Conservation (phyloP, 1,140 invertebrate species). For the Eubasilissa regina region DNA sequence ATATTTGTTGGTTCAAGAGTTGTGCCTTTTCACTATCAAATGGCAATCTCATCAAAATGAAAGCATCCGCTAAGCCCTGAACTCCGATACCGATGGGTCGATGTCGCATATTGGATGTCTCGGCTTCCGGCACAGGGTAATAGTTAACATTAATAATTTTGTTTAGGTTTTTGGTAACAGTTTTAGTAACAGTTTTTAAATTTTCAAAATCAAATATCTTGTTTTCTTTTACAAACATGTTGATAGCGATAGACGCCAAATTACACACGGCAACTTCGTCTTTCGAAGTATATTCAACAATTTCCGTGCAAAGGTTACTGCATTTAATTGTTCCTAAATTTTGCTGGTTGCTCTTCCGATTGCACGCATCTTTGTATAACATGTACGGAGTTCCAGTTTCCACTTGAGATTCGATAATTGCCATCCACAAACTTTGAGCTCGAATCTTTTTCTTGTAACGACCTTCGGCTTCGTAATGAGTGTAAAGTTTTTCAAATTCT, state of each 20-base stretch:
- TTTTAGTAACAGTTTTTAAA: conserved; percentile 91
- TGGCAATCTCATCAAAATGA: conserved; percentile 94
- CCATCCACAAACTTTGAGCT: conserved; percentile 94
- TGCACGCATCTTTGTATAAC: conserved; percentile 98
- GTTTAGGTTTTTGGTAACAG: conserved; percentile 94
- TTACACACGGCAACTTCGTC: conserved; percentile 99
- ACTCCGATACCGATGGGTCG: conserved; percentile 97
- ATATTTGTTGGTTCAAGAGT: conserved; percentile 95
- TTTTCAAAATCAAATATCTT: conserved; percentile 92
- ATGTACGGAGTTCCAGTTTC: conserved; percentile 99
- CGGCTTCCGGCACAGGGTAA: conserved; percentile 94
- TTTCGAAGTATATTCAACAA: conserved; percentile 92
- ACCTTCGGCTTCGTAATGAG: conserved; percentile 89
- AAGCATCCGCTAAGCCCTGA: conserved; percentile 97
- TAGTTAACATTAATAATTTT: conserved; percentile 98
- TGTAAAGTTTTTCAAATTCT: conserved; percentile 94
- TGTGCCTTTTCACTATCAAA: conserved; percentile 92
- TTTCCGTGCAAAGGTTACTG: conserved; percentile 98
- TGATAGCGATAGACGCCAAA: conserved; percentile 97
- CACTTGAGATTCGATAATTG: conserved; percentile 95
- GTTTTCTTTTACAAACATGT: conserved; percentile 91
- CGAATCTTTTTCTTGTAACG: conserved; percentile 83
- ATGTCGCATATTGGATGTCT: conserved; percentile 91
- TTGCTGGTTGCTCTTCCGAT: conserved; percentile 98
- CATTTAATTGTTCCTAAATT: conserved; percentile 99